Conservation (phyloP, 2,113 vertebrate genomes). For the Platanista minor region DNA sequence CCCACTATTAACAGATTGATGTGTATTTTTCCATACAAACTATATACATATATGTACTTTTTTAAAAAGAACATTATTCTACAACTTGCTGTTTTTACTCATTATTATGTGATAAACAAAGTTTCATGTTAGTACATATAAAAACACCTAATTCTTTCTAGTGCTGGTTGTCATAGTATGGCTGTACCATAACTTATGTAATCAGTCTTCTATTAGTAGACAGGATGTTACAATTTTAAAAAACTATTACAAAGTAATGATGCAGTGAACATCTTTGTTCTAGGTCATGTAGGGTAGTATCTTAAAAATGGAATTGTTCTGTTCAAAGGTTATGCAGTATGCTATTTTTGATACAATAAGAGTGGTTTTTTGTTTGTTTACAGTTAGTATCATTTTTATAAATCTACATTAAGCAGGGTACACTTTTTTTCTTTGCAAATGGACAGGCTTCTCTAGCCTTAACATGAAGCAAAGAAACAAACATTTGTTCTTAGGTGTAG, state of each 20-base stretch:
- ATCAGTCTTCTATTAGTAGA: background rate
- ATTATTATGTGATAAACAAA: background rate
- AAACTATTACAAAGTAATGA: background rate
- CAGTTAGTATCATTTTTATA: background rate
- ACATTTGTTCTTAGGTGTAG: background rate
- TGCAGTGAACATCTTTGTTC: background rate
- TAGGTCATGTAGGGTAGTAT: background rate
- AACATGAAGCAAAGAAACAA: background rate
- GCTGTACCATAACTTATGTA: background rate
- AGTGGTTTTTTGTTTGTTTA: background rate
- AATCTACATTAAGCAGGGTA: conserved; percentile 8
- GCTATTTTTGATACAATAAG: background rate
- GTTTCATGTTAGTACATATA: background rate
- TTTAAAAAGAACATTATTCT: background rate
- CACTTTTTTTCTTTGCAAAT: conserved; percentile 15
- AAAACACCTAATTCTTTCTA: conserved; percentile 17
- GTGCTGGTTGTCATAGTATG: background rate
- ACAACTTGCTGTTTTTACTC: background rate
- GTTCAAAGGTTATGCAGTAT: background rate
- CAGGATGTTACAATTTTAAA: background rate
- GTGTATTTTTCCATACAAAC: background rate
- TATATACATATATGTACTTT: background rate
- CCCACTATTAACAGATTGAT: background rate
- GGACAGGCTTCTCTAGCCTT: background rate
- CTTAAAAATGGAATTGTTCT: background rate